phyloP scores from a whole-genome alignment of 2,888 invertebrate species.

The Danaus chrysippus region DNA sequence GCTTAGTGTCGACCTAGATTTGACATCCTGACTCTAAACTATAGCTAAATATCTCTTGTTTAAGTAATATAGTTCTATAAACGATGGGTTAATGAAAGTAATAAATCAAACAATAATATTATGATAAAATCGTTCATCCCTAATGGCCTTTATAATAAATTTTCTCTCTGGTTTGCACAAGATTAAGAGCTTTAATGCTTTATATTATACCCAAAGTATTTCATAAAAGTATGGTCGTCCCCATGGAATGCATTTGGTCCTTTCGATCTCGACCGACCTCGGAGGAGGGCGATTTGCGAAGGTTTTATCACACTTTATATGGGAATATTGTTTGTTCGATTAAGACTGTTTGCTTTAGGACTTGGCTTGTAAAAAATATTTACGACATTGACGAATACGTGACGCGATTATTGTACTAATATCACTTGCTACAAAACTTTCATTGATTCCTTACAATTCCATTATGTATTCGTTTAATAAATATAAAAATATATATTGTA shows the following conservation, averaged over 20 bases:
- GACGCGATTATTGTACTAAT: slow-evolving; percentile 21
- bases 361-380: slow-evolving; percentile 52
- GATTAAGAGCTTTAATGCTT: slow-evolving; percentile 3
- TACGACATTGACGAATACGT: slow-evolving; percentile 44
- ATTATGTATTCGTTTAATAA: no score
- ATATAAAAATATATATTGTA: no score
- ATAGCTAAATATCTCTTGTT: no score
- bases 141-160: background rate
- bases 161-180: background rate
- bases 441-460: no score
- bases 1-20: slow-evolving; percentile 1
- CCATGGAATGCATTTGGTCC: slow-evolving; percentile 25
- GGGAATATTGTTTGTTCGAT: slow-evolving; percentile 55
- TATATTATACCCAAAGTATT: slow-evolving; percentile 9
- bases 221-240: slow-evolving; percentile 14
- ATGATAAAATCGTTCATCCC: background rate
- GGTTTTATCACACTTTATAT: slow-evolving; percentile 47
- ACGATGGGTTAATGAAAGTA: no score
- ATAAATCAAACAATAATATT: no score
- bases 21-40: background rate
- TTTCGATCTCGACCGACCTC: slow-evolving; percentile 38
- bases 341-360: slow-evolving; percentile 63
- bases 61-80: no score
- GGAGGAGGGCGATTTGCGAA: slow-evolving; percentile 33
- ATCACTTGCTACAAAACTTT: slow-evolving; percentile 1